These are phyloP conservation scores for Dinocampus coccinellae DNA, from an alignment of 2,888 invertebrate species.

Conservation along the genomic window DNA sequence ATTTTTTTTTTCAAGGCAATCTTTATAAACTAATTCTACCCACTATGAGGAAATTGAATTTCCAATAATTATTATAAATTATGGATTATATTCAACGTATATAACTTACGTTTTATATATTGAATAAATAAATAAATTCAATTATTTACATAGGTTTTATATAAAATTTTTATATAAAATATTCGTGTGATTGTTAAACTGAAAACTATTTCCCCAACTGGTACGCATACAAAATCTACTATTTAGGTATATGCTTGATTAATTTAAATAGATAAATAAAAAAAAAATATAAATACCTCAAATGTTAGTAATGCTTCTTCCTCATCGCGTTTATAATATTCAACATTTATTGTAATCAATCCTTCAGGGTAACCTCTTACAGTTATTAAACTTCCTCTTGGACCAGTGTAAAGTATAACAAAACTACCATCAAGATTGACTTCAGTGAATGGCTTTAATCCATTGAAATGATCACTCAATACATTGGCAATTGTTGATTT, in stretches of 20 bases:
- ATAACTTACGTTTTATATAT: too few species aligned
- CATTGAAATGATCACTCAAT: slow-evolving; percentile 79
- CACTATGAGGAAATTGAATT: background rate
- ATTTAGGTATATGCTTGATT: background rate
- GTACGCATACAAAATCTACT: background rate
- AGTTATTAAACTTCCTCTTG: slow-evolving; percentile 78
- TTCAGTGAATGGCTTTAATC: slow-evolving; percentile 78
- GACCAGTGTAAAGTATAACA: slow-evolving; percentile 79
- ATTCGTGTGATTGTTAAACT: background rate
- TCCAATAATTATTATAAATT: too few species aligned
- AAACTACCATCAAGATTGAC: slow-evolving; percentile 79
- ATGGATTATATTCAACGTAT: too few species aligned
- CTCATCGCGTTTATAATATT: slow-evolving; percentile 83
- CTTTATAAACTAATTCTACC: background rate
- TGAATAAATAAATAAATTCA: too few species aligned
- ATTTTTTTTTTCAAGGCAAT: slow-evolving; percentile 38
- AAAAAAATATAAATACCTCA: slow-evolving; percentile 75
- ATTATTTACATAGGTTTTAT: too few species aligned
- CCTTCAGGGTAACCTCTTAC: slow-evolving; percentile 82
- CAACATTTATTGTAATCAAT: slow-evolving; percentile 84
- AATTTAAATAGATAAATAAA: background rate
- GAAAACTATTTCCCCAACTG: background rate
- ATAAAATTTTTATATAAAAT: too few species aligned
- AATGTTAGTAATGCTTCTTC: slow-evolving; percentile 81
- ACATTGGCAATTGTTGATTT: slow-evolving; percentile 79